Percentiles rank a stretch among this genome's conserved stretches.
phyloP scores from a whole-genome alignment of 2,113 vertebrate species.

The Poecile atricapillus region DNA sequence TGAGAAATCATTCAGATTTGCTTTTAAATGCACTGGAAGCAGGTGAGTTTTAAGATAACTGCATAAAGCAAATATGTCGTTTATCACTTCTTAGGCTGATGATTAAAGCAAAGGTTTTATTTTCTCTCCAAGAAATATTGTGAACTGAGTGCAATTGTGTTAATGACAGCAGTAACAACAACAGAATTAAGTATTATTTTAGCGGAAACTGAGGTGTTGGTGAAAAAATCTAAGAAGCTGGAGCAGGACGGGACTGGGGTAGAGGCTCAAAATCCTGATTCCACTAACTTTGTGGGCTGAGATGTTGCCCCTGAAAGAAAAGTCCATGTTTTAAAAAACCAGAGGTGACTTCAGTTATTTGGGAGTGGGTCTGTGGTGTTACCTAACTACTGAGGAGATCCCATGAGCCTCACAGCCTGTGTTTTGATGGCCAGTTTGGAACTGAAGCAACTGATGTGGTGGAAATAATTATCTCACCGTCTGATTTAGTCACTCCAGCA shows the following conservation, averaged over 20 bases:
- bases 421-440: conserved; percentile 21
- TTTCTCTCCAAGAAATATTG: neutral
- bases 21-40: neutral
- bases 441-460: neutral
- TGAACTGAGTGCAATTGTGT: rapidly evolving
- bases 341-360: neutral
- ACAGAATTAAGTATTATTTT: neutral
- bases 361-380: neutral
- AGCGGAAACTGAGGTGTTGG: neutral
- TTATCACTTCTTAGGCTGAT: neutral
- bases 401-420: neutral
- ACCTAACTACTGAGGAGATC: neutral
- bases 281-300: neutral
- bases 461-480: conserved; percentile 66
- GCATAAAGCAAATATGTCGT: neutral
- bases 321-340: neutral
- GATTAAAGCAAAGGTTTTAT: neutral
- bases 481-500: conserved; percentile 4
- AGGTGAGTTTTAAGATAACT: neutral
- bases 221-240: neutral
- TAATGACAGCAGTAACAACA: neutral
- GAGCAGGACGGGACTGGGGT: neutral
- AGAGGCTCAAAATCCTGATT: neutral
- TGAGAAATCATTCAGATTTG: neutral
- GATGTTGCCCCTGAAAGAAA: neutral